Evolutionary conservation across 2,797 vertebrate genomes (phyloP).

Genomic region (Dryobates pubescens): DNA sequence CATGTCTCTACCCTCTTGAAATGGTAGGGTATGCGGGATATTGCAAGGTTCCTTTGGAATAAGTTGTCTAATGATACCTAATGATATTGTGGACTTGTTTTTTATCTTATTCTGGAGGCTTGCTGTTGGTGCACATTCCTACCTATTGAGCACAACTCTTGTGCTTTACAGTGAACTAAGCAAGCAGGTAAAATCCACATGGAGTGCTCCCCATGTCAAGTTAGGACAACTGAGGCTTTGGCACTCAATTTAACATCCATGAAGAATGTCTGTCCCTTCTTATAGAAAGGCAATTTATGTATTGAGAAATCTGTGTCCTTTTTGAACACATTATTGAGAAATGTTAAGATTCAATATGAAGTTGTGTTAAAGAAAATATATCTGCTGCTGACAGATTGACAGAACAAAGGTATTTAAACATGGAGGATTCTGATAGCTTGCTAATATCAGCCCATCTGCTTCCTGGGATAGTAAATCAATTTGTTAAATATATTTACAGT

Average conservation of each 20-base stretch:
- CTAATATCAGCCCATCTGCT: neutral
- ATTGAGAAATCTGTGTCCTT: neutral
- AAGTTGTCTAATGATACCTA: neutral
- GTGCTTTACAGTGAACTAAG: neutral
- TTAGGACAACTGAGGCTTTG: neutral
- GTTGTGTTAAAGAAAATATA: neutral
- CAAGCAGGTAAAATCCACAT: neutral
- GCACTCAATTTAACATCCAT: neutral
- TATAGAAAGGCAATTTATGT: neutral
- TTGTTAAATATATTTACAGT: neutral
- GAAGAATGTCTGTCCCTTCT: neutral
- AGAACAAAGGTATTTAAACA: neutral
- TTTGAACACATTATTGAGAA: neutral
- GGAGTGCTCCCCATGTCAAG: neutral
- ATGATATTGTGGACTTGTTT: neutral
- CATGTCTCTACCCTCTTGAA: neutral
- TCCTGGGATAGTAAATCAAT: neutral
- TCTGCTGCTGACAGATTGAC: neutral
- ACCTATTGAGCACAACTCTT: neutral
- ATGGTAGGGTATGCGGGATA: neutral
- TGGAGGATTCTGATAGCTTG: neutral
- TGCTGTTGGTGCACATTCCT: neutral
- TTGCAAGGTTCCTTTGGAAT: neutral
- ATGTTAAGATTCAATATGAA: neutral
- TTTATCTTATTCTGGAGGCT: neutral